Evolutionary conservation across 2,888 invertebrate genomes (phyloP).

Genomic region (Ennomos fuscantarius): DNA sequence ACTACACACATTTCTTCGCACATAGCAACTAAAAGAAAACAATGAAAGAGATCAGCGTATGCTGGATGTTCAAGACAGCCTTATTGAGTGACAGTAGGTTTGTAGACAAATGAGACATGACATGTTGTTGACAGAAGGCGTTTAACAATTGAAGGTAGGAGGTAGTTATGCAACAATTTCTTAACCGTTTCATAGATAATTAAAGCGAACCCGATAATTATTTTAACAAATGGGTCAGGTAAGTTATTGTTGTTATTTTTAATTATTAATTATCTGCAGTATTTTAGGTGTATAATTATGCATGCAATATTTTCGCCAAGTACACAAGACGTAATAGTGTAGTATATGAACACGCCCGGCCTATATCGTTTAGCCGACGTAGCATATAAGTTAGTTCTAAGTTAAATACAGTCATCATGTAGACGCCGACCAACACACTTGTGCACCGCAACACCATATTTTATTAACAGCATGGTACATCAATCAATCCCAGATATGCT

Average conservation of each 20-base stretch:
- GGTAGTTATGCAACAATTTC: conserved; percentile 5
- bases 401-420: no score
- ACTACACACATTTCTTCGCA: neutral
- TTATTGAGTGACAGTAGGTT: neutral
- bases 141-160: neutral
- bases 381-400: no score
- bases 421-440: no score
- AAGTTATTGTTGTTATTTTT: neutral
- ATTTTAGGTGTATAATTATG: no score
- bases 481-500: no score
- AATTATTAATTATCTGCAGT: no score
- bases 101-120: conserved; percentile 3
- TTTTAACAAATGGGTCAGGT: neutral
- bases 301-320: no score
- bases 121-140: conserved; percentile 3
- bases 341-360: no score
- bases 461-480: no score
- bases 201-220: conserved; percentile 11
- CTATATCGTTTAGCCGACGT: no score
- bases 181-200: conserved; percentile 8
- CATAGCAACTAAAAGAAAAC: neutral
- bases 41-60: neutral
- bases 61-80: conserved; percentile 1
- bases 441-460: no score
- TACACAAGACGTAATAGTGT: no score